These are phyloP conservation scores for Platorchestia sp. DNA, from an alignment of 1,140 invertebrate species.

Conservation along the genomic window DNA sequence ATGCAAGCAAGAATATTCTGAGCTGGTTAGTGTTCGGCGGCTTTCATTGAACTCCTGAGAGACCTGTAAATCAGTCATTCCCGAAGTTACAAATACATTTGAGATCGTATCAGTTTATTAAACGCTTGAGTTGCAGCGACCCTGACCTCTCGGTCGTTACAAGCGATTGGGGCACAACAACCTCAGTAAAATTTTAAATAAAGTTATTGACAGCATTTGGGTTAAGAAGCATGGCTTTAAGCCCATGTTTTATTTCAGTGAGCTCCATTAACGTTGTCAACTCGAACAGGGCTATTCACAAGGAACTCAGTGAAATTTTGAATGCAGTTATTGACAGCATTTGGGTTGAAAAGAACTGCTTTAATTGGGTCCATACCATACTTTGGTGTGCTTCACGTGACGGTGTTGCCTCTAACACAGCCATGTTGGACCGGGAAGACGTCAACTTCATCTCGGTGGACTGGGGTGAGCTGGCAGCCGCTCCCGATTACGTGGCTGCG, in stretches of 20 bases:
- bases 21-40: too few species aligned
- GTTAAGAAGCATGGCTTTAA: neutral
- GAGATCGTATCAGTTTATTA: too few species aligned
- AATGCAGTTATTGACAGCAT: neutral
- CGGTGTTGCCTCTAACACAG: neutral
- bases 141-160: too few species aligned
- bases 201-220: neutral
- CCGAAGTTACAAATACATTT: too few species aligned
- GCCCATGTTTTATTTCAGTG: neutral
- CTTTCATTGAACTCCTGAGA: too few species aligned
- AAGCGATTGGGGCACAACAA: too few species aligned
- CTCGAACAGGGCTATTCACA: neutral
- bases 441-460: constrained; percentile 30
- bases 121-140: too few species aligned
- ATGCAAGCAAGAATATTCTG: too few species aligned
- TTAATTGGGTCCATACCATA: too few species aligned
- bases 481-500: constrained; percentile 9
- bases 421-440: neutral
- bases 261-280: neutral
- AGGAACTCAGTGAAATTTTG: neutral
- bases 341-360: neutral
- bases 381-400: neutral
- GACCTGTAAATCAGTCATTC: too few species aligned
- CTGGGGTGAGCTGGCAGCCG: constrained; percentile 9
- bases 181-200: neutral